phyloP scores from a whole-genome alignment of 2,888 invertebrate genomes.

The Pheosia tremula region DNA sequence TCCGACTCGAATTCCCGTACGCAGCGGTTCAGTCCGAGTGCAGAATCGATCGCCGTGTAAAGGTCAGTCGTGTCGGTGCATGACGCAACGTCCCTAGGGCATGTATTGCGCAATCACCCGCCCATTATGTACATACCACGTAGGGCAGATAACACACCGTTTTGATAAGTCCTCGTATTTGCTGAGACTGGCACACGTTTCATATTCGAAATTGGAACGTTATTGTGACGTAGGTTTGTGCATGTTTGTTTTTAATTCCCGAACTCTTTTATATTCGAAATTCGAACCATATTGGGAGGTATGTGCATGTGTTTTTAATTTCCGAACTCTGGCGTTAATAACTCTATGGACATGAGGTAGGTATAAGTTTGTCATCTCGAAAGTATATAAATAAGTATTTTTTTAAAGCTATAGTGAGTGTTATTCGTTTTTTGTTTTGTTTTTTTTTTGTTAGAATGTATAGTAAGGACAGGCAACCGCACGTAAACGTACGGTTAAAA shows the following conservation, averaged over 20 bases:
- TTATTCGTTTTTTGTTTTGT: background rate
- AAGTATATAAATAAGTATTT: too few species aligned
- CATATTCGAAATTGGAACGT: background rate
- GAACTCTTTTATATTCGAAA: background rate
- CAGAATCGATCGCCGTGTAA: constrained; percentile 70
- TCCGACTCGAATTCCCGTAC: background rate
- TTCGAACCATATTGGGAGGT: background rate
- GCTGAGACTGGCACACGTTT: background rate
- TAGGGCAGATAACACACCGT: constrained; percentile 17
- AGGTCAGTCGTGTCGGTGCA: constrained; percentile 72
- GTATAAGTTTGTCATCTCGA: too few species aligned
- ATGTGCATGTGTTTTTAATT: too few species aligned
- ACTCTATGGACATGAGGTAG: too few species aligned
- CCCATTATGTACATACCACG: constrained; percentile 43
- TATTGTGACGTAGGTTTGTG: background rate
- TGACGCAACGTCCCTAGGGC: constrained; percentile 73
- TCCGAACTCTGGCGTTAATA: too few species aligned
- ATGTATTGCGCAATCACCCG: constrained; percentile 69
- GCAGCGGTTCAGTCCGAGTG: constrained; percentile 32
- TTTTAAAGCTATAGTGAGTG: too few species aligned
- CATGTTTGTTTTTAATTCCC: too few species aligned
- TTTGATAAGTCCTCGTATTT: constrained; percentile 1
- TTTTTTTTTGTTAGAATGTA: background rate
- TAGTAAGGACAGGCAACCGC: background rate
- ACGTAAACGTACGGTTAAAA: background rate